Percentiles rank a stretch among this genome's conserved stretches.
These are phyloP conservation scores for Pelodiscus sinensis DNA, from an alignment of 2,113 vertebrate genomes.

Conservation along the genomic window DNA sequence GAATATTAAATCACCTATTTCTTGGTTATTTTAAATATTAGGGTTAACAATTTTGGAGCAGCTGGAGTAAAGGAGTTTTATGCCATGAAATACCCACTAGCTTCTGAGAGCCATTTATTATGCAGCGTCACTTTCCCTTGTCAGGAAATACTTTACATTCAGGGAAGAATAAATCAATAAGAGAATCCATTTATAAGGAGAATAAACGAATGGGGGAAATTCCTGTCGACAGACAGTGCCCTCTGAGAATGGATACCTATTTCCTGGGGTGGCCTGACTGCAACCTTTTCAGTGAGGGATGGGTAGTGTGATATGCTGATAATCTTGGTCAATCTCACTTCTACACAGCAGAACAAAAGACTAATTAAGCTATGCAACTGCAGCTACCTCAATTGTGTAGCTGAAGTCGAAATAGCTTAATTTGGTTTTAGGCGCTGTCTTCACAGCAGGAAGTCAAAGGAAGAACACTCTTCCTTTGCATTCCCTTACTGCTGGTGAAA, in stretches of 20 bases:
- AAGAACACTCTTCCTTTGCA: no score
- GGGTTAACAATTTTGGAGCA: not conserved
- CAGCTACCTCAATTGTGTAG: no score
- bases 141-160: not conserved
- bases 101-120: not conserved
- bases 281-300: not conserved
- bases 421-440: no score
- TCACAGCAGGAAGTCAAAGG: no score
- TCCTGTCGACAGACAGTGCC: not conserved
- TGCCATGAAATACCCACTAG: not conserved
- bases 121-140: not conserved
- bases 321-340: not conserved
- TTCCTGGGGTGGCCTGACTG: not conserved
- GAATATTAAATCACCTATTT: not conserved
- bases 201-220: not conserved
- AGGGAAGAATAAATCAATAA: constrained; percentile 4
- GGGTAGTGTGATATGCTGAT: not conserved
- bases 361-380: no score
- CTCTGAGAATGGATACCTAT: not conserved
- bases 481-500: no score
- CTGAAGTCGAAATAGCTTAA: no score
- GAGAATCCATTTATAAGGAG: constrained; percentile 18
- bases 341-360: no score
- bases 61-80: not conserved
- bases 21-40: not conserved